Percentiles rank a stretch among this genome's conserved stretches.
phyloP scores from a whole-genome alignment of 2,113 vertebrate genomes.

The Scomber colias region DNA sequence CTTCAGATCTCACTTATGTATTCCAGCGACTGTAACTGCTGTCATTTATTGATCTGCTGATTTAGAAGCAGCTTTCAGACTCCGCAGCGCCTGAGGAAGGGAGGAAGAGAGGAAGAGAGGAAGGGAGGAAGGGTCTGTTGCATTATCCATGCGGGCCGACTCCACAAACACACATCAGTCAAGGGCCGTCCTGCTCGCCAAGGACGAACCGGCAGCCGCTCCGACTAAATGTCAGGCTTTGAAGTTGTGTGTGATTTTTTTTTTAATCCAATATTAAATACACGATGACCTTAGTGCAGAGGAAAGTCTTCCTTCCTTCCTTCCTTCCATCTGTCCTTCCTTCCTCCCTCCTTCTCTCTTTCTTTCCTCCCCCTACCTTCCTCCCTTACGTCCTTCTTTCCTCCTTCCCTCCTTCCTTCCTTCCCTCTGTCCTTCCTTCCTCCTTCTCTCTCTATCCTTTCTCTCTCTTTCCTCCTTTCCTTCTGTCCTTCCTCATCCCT shows the following conservation, averaged over 20 bases:
- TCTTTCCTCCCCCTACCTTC: too few relatives aligned
- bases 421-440: too few relatives aligned
- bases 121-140: constrained; percentile 23
- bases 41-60: constrained; percentile 10
- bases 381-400: too few relatives aligned
- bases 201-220: background rate
- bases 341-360: too few relatives aligned
- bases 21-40: background rate
- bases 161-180: constrained; percentile 28
- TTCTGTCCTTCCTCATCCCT: too few relatives aligned
- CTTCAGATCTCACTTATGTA: background rate
- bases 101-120: constrained; percentile 6
- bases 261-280: constrained; percentile 7
- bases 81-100: constrained; percentile 11
- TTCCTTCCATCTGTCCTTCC: too few relatives aligned
- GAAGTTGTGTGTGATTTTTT: constrained; percentile 8
- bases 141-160: constrained; percentile 27
- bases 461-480: too few relatives aligned
- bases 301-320: too few relatives aligned
- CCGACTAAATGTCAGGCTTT: constrained; percentile 32
- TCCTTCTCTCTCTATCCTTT: too few relatives aligned
- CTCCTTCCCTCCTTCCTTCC: too few relatives aligned
- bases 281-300: background rate
- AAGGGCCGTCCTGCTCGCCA: background rate
- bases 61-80: constrained; percentile 30